Conservation (phyloP, 2,113 vertebrate genomes). For the Speoplatyrhinus poulsoni region DNA sequence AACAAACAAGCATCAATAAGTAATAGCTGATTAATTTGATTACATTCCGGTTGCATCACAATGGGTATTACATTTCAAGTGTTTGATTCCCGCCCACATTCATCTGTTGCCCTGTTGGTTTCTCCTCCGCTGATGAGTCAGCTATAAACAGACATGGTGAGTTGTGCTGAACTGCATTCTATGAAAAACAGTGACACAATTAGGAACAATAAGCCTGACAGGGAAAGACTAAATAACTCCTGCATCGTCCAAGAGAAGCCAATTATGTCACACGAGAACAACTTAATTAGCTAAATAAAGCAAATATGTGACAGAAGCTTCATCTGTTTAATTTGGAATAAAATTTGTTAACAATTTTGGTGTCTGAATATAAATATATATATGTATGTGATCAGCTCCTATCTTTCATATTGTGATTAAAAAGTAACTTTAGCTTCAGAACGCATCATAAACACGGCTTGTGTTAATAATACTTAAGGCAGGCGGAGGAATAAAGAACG, state of each 20-base stretch:
- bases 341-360: no score
- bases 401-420: no score
- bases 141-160: constrained; percentile 20
- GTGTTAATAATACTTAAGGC: no score
- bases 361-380: no score
- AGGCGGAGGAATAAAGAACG: no score
- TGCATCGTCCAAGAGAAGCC: constrained; percentile 19
- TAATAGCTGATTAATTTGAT: constrained; percentile 6
- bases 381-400: no score
- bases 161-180: neutral
- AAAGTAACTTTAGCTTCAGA: no score
- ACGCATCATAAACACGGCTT: no score
- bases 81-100: constrained; percentile 51
- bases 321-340: no score
- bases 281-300: neutral
- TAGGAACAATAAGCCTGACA: constrained; percentile 24
- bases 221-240: constrained; percentile 6
- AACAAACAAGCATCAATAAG: neutral
- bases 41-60: constrained; percentile 6
- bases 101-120: constrained; percentile 26
- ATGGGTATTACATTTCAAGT: neutral
- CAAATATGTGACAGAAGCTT: no score
- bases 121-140: constrained; percentile 47
- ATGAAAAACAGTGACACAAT: constrained; percentile 48
- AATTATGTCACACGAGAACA: constrained; percentile 51